A percentile compares a stretch with the other conserved stretches of the same genome.
Evolutionary conservation across 2,113 vertebrate genomes (phyloP).

Genomic region (Gracilinanus agilis): DNA sequence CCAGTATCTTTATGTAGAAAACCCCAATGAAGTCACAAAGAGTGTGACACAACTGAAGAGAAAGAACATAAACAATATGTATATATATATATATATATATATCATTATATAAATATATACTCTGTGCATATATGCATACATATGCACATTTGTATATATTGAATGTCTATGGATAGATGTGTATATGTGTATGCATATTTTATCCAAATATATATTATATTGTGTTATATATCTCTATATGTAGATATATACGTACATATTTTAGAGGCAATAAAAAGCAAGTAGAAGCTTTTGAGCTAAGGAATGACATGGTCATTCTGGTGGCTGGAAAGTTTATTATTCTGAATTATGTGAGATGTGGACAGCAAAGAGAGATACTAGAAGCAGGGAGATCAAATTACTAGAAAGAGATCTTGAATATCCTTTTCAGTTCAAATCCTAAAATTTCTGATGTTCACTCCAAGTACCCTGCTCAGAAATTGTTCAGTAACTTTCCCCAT

Average conservation of each 20-base stretch:
- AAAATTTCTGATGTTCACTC: background rate
- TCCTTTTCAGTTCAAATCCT: background rate
- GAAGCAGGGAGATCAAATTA: background rate
- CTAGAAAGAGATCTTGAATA: background rate
- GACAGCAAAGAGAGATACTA: background rate
- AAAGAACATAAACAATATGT: no score
- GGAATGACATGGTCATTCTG: background rate
- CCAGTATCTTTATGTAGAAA: no score
- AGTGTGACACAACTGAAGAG: no score
- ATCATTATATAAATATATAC: no score
- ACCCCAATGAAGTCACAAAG: no score
- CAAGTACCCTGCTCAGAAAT: background rate
- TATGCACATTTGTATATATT: background rate
- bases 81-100: no score
- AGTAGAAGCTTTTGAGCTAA: background rate
- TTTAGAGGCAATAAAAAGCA: background rate
- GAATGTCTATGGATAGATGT: no score
- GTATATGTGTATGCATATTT: no score
- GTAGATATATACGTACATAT: no score
- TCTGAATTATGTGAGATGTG: background rate
- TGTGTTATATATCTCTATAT: no score
- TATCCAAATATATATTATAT: no score
- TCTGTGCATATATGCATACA: no score
- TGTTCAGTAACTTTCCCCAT: background rate
- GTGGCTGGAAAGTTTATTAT: background rate